phyloP scores from a whole-genome alignment of 2,113 vertebrate species.

The Leptobrachium ailaonicum region DNA sequence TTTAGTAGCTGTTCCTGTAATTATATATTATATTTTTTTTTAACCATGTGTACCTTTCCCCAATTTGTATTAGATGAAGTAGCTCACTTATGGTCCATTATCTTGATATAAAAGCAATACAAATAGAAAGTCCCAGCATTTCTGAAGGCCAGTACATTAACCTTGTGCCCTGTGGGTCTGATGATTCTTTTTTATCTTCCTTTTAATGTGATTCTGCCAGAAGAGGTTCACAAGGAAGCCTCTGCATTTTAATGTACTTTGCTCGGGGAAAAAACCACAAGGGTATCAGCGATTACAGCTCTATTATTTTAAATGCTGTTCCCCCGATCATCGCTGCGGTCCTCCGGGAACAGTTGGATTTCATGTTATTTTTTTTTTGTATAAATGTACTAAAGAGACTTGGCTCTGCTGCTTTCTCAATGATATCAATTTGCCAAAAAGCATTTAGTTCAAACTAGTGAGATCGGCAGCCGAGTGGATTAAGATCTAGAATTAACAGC shows the following conservation, averaged over 20 bases:
- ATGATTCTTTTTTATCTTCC: neutral
- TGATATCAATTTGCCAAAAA: too few relatives aligned
- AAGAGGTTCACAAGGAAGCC: neutral
- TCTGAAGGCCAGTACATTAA: neutral
- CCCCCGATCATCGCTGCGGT: neutral
- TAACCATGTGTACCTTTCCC: neutral
- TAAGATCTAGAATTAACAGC: too few relatives aligned
- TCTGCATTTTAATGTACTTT: neutral
- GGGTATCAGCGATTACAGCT: neutral
- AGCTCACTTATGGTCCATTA: conserved; percentile 1
- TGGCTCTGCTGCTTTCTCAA: too few relatives aligned
- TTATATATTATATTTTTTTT: too few relatives aligned
- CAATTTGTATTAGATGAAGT: neutral
- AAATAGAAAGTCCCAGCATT: neutral
- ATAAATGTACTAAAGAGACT: too few relatives aligned
- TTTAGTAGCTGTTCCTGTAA: too few relatives aligned
- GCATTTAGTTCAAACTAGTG: too few relatives aligned
- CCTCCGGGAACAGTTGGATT: neutral
- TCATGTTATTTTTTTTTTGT: too few relatives aligned
- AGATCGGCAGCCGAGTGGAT: too few relatives aligned
- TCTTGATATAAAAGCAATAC: neutral
- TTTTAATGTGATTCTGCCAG: neutral
- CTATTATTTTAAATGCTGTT: conserved; percentile 8
- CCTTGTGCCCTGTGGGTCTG: neutral
- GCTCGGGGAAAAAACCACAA: neutral